Evolutionary conservation across 2,113 vertebrate species (phyloP).

Genomic region (Hylia prasina): DNA sequence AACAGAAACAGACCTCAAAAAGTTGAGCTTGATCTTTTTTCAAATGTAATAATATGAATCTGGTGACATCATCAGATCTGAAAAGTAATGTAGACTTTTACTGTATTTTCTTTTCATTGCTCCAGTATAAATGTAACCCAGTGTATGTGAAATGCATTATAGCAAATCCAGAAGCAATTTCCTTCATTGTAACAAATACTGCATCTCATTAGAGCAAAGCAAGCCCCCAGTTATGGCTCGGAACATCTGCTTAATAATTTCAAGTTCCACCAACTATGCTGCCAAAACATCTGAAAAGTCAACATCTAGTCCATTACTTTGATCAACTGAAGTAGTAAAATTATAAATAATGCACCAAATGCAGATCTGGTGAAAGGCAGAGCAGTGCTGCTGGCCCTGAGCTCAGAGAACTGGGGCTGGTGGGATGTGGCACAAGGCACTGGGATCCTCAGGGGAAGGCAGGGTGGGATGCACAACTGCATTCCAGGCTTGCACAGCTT

Average conservation of each 20-base stretch:
- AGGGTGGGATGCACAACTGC: neutral
- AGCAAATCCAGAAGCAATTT: conserved; percentile 56
- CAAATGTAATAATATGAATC: neutral
- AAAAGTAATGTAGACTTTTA: conserved; percentile 51
- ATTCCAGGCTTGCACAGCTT: neutral
- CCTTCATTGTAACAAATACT: conserved; percentile 56
- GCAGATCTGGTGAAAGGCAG: neutral
- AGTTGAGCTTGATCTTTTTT: neutral
- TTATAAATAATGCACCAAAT: neutral
- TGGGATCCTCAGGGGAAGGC: neutral
- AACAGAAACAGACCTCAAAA: conserved; percentile 47
- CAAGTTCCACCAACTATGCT: conserved; percentile 16
- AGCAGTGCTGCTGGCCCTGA: neutral
- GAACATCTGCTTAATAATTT: conserved; percentile 73
- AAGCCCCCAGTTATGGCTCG: neutral
- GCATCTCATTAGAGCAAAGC: conserved; percentile 57
- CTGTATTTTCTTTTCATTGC: conserved; percentile 10
- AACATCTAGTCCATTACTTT: neutral
- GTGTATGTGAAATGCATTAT: conserved; percentile 66
- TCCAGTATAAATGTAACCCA: conserved; percentile 28
- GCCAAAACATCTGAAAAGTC: conserved; percentile 30
- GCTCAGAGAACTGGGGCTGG: rapidly evolving
- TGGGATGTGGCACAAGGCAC: neutral
- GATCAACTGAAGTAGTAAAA: neutral
- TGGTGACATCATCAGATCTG: conserved; percentile 63